Percentiles rank a stretch among this genome's conserved stretches.
Conservation (phyloP, 2,888 invertebrate genomes). For the Nomada hirtipes region DNA sequence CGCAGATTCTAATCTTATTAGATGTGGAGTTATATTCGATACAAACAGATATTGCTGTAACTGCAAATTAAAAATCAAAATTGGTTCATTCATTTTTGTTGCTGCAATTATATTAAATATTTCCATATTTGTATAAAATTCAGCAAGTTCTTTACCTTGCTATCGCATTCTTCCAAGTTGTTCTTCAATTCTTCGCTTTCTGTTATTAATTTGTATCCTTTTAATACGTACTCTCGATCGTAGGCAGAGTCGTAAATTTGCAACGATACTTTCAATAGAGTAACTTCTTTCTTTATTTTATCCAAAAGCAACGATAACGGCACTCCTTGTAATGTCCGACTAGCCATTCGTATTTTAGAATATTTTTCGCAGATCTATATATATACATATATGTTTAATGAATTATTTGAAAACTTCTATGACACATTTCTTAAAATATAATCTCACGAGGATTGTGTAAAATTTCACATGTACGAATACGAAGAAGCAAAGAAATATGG, state of each 20-base stretch:
- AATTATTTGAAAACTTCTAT: constrained; percentile 10
- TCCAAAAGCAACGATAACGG: constrained; percentile 71
- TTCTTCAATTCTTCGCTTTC: constrained; percentile 70
- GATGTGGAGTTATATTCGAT: constrained; percentile 70
- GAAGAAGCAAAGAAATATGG: neutral
- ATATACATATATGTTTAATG: neutral
- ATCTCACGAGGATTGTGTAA: neutral
- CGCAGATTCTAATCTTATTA: constrained; percentile 69
- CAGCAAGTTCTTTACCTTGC: constrained; percentile 67
- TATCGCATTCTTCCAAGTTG: constrained; percentile 73
- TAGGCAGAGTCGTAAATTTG: constrained; percentile 66
- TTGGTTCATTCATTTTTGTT: constrained; percentile 6
- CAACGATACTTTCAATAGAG: constrained; percentile 69
- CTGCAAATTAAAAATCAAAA: constrained; percentile 59
- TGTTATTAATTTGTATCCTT: constrained; percentile 68
- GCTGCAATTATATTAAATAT: constrained; percentile 11
- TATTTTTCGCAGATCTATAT: constrained; percentile 57
- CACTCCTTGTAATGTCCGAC: constrained; percentile 71
- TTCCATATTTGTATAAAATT: constrained; percentile 19
- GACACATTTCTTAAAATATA: constrained; percentile 15
- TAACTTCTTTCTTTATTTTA: constrained; percentile 72
- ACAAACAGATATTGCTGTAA: constrained; percentile 76
- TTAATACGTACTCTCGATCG: constrained; percentile 64
- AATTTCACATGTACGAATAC: neutral
- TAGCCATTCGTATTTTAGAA: constrained; percentile 73